Base-by-base conservation (phyloP, 2,888 invertebrate genomes). In the Pristionchus exspectatus region DNA sequence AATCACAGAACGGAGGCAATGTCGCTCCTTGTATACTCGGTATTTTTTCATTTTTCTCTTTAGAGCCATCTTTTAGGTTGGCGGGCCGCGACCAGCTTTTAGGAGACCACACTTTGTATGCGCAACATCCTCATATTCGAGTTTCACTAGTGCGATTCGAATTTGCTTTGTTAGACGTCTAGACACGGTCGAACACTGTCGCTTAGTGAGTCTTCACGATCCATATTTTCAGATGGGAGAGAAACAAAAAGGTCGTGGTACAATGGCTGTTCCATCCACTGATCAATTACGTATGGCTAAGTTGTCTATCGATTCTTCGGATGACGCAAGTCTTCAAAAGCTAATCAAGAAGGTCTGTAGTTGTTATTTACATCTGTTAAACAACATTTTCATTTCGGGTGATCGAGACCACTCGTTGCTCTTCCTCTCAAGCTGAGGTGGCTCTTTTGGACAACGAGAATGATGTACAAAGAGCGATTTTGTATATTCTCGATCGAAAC, bases 351-450 rank as follows among this genome's bases (percentile, higher is more conserved):
- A 92, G 90, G 93, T 93, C 44, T 86, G 90, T 21, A 38, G 2
- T 38, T 38, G 3, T 38, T 38, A 38, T 38, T 38, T 38, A 38
- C 10, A n/a, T 87, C 24, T n/a, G 16, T 18, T 18, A 18, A 12
- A 21, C 7, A 12, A 21, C 7, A 30, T 56, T 18, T 27, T 16
- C 14, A 59, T 56, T 92, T 84, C 87, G 94, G 94, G 92, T 94
- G 81, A 93, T 94, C 72, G 94, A 94, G 89, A 91, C 93, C 66
- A 94, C 94, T 63, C 91, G 93, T 83, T 94, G 94, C 90, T 92
- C 94, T 88, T 91, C 91, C 86, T 77, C 93, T 84, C 92, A 93
- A 84, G 94, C 94, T 18, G 94, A 94, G 89, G 90, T 94, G 30
- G 94, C 94, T 18, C 90, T 94, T 27, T 91, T 90, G 86, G 94